A percentile compares a stretch with the other conserved stretches of the same genome.
Evolutionary conservation across 2,113 vertebrate genomes (phyloP).

Genomic region (Tauraco erythrolophus): DNA sequence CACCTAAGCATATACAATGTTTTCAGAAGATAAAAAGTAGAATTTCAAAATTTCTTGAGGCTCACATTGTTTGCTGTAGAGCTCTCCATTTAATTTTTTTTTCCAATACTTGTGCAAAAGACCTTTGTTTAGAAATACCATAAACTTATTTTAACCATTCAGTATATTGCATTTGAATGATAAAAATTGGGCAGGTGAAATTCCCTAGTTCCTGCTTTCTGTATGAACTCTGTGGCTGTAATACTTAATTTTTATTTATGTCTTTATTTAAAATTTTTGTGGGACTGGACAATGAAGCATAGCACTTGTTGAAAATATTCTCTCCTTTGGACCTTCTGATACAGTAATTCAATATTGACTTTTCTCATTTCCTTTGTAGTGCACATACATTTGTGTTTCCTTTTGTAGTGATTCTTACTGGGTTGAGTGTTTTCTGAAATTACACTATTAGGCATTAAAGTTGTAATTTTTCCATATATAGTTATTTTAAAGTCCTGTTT

Average conservation of each 20-base stretch:
- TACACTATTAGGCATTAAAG: not conserved
- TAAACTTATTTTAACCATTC: not conserved
- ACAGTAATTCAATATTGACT: not conserved
- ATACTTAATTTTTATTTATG: not conserved
- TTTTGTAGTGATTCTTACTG: not conserved
- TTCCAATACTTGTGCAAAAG: not conserved
- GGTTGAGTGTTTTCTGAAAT: not conserved
- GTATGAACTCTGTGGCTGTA: not conserved
- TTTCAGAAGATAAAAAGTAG: not conserved
- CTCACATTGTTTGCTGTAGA: not conserved
- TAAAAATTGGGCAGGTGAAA: not conserved
- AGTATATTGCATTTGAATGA: not conserved
- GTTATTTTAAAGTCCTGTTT: not conserved
- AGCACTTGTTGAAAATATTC: not conserved
- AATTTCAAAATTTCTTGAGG: not conserved
- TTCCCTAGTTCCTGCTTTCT: not conserved
- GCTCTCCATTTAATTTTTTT: not conserved
- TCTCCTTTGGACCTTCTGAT: not conserved
- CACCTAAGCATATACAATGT: not conserved
- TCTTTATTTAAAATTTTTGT: not conserved
- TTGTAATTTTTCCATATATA: not conserved
- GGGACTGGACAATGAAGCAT: not conserved
- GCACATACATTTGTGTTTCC: not conserved
- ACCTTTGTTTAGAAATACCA: not conserved
- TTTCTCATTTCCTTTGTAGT: not conserved